These are phyloP conservation scores for Drosophila yooni DNA, from an alignment of 2,888 invertebrate genomes.

Conservation along the genomic window DNA sequence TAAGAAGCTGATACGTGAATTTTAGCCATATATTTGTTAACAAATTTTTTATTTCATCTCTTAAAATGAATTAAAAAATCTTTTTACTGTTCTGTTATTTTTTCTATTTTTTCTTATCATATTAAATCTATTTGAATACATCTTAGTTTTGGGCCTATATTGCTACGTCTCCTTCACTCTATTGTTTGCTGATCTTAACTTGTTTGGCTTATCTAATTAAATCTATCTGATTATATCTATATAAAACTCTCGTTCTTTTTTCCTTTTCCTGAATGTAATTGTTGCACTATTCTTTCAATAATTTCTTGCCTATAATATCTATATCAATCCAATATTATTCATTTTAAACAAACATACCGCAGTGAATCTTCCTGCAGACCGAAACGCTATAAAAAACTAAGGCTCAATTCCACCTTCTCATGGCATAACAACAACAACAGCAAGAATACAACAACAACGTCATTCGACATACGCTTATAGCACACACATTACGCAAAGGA, in stretches of 20 bases:
- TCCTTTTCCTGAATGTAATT: too few relatives aligned
- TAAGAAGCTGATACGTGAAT: not conserved
- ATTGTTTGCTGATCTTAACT: not conserved
- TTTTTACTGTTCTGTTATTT: not conserved
- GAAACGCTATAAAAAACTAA: conserved; percentile 1
- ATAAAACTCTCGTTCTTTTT: not conserved
- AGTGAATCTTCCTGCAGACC: conserved; percentile 23
- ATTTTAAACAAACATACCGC: conserved; percentile 22
- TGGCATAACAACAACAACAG: conserved; percentile 26
- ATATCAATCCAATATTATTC: too few relatives aligned
- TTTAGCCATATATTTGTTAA: not conserved
- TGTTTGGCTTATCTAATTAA: not conserved
- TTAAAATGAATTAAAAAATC: not conserved
- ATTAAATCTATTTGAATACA: not conserved
- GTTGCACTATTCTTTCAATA: not conserved
- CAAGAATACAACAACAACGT: conserved; percentile 20
- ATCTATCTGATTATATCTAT: not conserved
- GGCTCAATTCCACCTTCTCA: conserved; percentile 14
- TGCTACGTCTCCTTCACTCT: not conserved
- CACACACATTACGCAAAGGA: conserved; percentile 65
- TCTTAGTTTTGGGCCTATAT: fast-evolving
- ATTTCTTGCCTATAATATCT: not conserved
- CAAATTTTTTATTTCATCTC: not conserved
- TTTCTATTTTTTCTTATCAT: not conserved
- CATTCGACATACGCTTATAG: conserved; percentile 16